Percentiles rank a stretch among this genome's conserved stretches.
phyloP scores from a whole-genome alignment of 1,140 invertebrate genomes.

The Drosophila virilis region DNA sequence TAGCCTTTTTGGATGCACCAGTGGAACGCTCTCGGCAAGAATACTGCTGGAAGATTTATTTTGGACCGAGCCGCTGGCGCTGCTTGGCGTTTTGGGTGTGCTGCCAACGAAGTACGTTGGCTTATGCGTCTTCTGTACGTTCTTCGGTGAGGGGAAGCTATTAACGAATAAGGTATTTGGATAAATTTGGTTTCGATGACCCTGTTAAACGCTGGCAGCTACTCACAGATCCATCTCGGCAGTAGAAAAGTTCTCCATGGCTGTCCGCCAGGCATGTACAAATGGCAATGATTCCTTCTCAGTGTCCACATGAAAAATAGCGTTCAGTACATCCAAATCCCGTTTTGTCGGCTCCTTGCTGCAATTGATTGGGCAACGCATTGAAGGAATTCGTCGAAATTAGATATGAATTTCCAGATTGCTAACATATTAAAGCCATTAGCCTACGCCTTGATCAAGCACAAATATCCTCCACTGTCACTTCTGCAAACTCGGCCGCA shows the following conservation, averaged over 20 bases:
- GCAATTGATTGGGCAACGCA: conserved; percentile 39
- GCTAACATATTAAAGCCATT: no score
- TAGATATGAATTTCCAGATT: no score
- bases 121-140: conserved; percentile 45
- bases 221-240: conserved; percentile 86
- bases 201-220: no score
- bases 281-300: conserved; percentile 87
- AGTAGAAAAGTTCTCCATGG: conserved; percentile 85
- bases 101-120: neutral
- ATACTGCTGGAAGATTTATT: conserved; percentile 13
- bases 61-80: neutral
- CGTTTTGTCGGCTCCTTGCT: conserved; percentile 89
- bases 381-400: neutral
- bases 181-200: neutral
- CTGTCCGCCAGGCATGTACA: conserved; percentile 89
- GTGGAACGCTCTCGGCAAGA: neutral
- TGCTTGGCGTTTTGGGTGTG: conserved; percentile 3
- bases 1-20: conserved; percentile 33
- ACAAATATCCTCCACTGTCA: no score
- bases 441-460: no score
- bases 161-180: neutral
- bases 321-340: conserved; percentile 89
- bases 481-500: no score
- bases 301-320: conserved; percentile 85
- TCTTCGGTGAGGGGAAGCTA: conserved; percentile 61